phyloP scores from a whole-genome alignment of 2,797 vertebrate species.

The Notamacropus eugenii region DNA sequence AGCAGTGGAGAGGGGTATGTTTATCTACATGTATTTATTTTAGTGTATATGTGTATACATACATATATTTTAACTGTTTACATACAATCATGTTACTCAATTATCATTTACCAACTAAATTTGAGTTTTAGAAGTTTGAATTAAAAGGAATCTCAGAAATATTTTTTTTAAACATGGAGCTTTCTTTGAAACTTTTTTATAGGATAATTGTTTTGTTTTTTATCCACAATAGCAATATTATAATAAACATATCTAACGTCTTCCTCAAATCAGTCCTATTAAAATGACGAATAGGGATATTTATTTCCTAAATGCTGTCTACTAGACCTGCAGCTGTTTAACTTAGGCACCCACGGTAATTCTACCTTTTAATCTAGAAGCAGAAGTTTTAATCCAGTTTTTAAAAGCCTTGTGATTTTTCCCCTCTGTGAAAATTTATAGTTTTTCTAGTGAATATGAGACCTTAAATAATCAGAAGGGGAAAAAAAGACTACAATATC shows the following conservation, averaged over 20 bases:
- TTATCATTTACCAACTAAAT: neutral
- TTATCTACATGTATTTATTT: neutral
- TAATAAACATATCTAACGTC: neutral
- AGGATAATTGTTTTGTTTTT: neutral
- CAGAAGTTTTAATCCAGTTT: slow-evolving; percentile 24
- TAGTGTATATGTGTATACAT: neutral
- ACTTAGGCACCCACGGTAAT: neutral
- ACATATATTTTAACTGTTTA: neutral
- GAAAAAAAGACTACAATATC: neutral
- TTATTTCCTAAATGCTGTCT: neutral
- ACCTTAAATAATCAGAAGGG: neutral
- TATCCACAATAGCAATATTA: neutral
- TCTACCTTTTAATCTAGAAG: slow-evolving; percentile 25
- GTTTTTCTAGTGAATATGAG: slow-evolving; percentile 5
- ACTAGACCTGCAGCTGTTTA: neutral
- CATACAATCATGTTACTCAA: neutral
- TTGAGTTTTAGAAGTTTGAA: neutral
- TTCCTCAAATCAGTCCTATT: neutral
- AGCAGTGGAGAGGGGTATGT: neutral
- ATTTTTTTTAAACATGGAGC: neutral
- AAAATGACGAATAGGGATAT: neutral
- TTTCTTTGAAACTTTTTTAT: neutral
- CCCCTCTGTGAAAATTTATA: neutral
- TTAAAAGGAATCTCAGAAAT: neutral
- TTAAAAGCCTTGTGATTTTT: neutral